These are phyloP conservation scores for Lysandra bellargus DNA, from an alignment of 2,888 invertebrate genomes.

Conservation along the genomic window DNA sequence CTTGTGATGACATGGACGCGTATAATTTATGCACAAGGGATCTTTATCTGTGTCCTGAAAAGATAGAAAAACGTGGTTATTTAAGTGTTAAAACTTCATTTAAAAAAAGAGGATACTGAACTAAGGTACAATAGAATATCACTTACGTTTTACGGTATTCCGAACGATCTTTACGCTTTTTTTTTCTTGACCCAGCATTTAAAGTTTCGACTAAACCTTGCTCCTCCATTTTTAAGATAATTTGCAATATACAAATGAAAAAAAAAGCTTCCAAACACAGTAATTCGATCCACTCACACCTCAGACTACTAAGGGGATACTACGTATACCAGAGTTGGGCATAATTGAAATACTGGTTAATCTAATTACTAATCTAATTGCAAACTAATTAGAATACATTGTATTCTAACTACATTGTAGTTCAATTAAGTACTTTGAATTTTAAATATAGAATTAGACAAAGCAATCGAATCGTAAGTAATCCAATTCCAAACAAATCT, in stretches of 20 bases:
- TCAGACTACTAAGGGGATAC: no score
- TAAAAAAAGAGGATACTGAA: neutral
- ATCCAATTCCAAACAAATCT: no score
- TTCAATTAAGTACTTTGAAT: no score
- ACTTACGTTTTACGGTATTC: constrained; percentile 16
- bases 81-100: neutral
- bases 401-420: no score
- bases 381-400: no score
- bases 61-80: constrained; percentile 1
- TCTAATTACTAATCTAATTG: no score
- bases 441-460: no score
- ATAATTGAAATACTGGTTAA: no score
- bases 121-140: constrained; percentile 4
- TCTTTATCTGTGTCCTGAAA: constrained; percentile 18
- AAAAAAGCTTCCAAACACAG: neutral
- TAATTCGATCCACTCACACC: neutral
- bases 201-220: constrained; percentile 12
- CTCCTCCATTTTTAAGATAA: constrained; percentile 18
- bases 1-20: neutral
- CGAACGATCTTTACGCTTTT: constrained; percentile 12
- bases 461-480: no score
- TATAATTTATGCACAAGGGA: constrained; percentile 13
- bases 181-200: constrained; percentile 8
- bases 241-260: constrained; percentile 3
- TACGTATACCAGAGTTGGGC: no score